Percentiles rank a stretch among this genome's conserved stretches.
These are phyloP conservation scores for Lycaon pictus DNA, from an alignment of 2,113 vertebrate genomes.

Conservation along the genomic window DNA sequence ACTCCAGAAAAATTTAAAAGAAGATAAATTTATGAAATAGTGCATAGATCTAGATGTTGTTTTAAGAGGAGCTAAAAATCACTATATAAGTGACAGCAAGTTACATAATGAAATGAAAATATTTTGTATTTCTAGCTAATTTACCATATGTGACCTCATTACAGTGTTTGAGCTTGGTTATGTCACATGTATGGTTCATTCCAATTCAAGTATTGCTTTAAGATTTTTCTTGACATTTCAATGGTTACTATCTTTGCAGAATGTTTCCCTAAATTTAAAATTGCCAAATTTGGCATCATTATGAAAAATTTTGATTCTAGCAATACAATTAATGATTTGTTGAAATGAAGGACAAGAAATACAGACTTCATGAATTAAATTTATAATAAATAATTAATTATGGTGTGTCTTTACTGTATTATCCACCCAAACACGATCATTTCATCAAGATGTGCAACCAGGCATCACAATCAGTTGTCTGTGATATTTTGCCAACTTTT, in stretches of 20 bases:
- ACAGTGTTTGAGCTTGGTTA: background rate
- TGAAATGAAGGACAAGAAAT: conserved; percentile 45
- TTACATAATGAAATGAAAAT: background rate
- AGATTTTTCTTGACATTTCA: background rate
- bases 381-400: background rate
- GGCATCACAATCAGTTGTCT: background rate
- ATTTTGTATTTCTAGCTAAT: background rate
- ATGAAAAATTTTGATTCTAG: background rate
- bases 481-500: conserved; percentile 7
- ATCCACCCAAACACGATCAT: background rate
- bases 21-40: background rate
- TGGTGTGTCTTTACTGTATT: background rate
- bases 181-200: background rate
- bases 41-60: background rate
- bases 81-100: background rate
- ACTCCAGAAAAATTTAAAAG: conserved; percentile 18
- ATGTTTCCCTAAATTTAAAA: background rate
- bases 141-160: background rate
- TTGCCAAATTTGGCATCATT: background rate
- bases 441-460: background rate
- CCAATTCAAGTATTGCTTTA: background rate
- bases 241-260: background rate
- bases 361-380: background rate
- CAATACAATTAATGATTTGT: conserved; percentile 6
- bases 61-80: background rate